Evolutionary conservation across 2,797 vertebrate genomes (phyloP), one percentile per base, ranked within the genome.

Genomic region (Sebastes wilsoni): DNA sequence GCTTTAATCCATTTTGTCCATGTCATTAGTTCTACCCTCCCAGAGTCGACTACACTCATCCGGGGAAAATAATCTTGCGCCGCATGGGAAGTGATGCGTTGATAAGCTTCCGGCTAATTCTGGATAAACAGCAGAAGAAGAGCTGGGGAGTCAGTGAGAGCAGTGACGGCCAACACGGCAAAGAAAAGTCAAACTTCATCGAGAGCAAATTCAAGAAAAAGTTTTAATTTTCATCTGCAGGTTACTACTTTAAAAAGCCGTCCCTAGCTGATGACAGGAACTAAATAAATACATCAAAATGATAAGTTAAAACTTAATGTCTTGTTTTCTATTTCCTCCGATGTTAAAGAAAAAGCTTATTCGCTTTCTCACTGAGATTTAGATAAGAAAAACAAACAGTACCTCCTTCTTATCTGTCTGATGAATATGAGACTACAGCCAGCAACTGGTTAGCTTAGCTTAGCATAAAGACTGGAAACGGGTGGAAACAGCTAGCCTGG

Each of bases 81-180:
- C 18, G 18, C 34, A 42, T 42, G 30, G 67, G 74, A 88, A 75
- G 77, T 25, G 77, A 72, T 65, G 66, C 27, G 3, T 13, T 61
- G 65, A 76, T 67, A 52, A 58, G 71, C 58, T 81, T 78, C 61
- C 3, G 10, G 61, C 22, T 14, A 49, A 30, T 72, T 83, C 69
- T 52, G 38, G 14, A 32, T 61, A 71, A 86, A 61, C 65, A 74
- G 72, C 23, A 62, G 68, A 28, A 55, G 64, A 61, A n/a, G 23
- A 74, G 60, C 56, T 22, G 42, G 5, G 34, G 1, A 36, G 61
- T 46, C 34, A 14, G 60, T 13, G 28, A 11, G 59, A 32, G 27
- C 56, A 16, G 34, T 20, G 36, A 25, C 2, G n/a, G 1, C 12
- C 4, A 13, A 59, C 27, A 38, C 1, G 14, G 22, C 58, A 6